Evolutionary conservation across 2,797 vertebrate species (phyloP).

Genomic region (Peromyscus eremicus): DNA sequence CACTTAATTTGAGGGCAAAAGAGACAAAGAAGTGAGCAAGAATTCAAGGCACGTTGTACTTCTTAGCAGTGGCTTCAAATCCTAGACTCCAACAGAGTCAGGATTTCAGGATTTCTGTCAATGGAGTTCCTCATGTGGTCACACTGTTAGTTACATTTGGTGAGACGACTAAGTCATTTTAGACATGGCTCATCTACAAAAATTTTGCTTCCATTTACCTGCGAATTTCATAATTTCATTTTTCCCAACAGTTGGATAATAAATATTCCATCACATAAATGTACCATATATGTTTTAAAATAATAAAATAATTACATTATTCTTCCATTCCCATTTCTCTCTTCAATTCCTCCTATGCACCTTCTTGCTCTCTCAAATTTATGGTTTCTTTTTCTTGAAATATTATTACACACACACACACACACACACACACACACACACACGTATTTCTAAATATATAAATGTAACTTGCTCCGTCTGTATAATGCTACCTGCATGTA

Average conservation of each 20-base stretch:
- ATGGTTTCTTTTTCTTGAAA: not conserved
- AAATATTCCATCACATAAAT: not conserved
- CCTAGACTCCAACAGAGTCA: not conserved
- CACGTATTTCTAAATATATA: not conserved
- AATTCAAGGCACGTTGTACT: not conserved
- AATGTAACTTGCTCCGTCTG: not conserved
- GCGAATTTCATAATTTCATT: not conserved
- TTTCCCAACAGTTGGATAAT: not conserved
- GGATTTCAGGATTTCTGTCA: not conserved
- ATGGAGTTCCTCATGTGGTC: not conserved
- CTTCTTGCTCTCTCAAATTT: not conserved
- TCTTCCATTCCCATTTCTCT: not conserved
- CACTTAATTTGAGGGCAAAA: not conserved
- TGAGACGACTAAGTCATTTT: not conserved
- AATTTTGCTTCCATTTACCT: not conserved
- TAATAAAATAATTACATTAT: not conserved
- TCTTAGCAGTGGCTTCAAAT: not conserved
- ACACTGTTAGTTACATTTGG: not conserved
- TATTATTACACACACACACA: not conserved
- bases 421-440: not conserved
- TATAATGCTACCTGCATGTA: not conserved
- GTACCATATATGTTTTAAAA: not conserved
- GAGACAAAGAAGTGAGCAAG: not conserved
- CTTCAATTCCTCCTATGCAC: not conserved
- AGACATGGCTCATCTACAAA: not conserved